phyloP scores from a whole-genome alignment of 2,888 invertebrate species.

The Cantharis flavilabris region DNA sequence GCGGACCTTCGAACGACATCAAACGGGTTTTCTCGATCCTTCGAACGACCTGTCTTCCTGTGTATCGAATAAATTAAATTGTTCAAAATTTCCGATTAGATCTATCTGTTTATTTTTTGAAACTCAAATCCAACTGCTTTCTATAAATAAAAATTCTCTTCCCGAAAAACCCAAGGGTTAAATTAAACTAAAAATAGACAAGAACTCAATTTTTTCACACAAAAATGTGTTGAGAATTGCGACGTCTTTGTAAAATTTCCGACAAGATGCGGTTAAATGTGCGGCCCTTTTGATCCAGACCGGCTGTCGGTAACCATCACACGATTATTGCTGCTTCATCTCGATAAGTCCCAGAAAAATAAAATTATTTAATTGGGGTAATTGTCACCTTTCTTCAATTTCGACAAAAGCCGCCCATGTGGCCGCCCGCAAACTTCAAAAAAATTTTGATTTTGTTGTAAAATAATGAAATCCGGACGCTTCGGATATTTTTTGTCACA shows the following conservation, averaged over 20 bases:
- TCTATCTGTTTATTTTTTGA: background rate
- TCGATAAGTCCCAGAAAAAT: background rate
- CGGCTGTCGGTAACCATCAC: background rate
- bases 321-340: background rate
- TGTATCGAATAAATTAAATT: background rate
- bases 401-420: background rate
- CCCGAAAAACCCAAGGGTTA: background rate
- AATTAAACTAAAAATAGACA: background rate
- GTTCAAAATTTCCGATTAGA: no score
- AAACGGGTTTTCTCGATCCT: background rate
- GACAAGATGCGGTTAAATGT: background rate
- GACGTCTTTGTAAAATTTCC: background rate
- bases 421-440: no score
- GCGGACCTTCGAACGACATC: conserved; percentile 1
- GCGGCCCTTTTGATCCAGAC: background rate
- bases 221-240: background rate
- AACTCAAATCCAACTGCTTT: background rate
- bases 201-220: background rate
- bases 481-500: no score
- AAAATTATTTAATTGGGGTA: background rate
- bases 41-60: background rate
- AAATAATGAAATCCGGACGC: no score
- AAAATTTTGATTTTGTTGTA: no score
- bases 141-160: background rate
- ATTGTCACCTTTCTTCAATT: background rate